phyloP scores from a whole-genome alignment of 2,797 vertebrate genomes.

The Zalophus californianus region DNA sequence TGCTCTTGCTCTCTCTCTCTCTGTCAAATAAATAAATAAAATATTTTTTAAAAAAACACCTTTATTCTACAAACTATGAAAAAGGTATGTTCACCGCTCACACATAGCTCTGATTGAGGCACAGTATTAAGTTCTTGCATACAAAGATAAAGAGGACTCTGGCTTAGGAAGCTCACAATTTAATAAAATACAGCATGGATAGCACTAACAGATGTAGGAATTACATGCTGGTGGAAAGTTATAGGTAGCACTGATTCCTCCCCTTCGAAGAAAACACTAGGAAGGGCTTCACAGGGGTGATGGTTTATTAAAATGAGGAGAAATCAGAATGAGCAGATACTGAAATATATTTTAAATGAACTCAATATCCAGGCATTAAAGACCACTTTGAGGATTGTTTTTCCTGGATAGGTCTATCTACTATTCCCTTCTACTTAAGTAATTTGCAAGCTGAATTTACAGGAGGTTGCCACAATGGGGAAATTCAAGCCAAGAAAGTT shows the following conservation, averaged over 20 bases:
- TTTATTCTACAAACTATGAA: not conserved
- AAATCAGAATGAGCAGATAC: not conserved
- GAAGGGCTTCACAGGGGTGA: not conserved
- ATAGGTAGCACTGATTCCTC: not conserved
- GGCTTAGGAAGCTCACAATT: not conserved
- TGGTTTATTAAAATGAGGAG: not conserved
- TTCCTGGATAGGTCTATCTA: not conserved
- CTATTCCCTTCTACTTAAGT: not conserved
- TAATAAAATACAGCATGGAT: not conserved
- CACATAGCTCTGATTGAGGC: not conserved
- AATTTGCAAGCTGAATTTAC: not conserved
- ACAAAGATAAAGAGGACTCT: not conserved
- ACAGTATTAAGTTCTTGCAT: not conserved
- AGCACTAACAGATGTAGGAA: not conserved
- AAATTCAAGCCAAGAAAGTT: not conserved
- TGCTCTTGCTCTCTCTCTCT: too few species aligned
- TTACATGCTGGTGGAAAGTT: not conserved
- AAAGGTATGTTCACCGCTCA: not conserved
- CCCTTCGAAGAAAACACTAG: not conserved
- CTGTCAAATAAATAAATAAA: too few species aligned
- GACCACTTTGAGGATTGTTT: not conserved
- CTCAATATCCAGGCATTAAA: not conserved
- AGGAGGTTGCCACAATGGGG: not conserved
- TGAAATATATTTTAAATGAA: conserved; percentile 37
- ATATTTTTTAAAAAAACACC: too few species aligned